These are phyloP conservation scores for Eristalis pertinax DNA, from an alignment of 2,888 invertebrate genomes.

Conservation along the genomic window DNA sequence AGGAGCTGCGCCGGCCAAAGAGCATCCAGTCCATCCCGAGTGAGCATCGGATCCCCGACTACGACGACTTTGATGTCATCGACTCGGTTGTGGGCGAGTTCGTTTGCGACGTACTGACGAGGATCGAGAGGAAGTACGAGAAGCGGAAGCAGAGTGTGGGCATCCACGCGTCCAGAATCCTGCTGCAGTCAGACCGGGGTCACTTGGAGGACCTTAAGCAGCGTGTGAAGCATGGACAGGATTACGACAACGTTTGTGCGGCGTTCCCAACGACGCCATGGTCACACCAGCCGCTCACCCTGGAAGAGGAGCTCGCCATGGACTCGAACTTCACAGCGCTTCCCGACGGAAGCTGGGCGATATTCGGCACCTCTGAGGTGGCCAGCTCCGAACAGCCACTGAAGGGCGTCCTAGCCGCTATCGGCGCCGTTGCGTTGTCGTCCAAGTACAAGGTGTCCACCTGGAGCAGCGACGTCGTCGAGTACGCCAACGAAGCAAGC, in stretches of 20 bases:
- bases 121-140: slow-evolving; percentile 73
- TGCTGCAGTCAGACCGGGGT: slow-evolving; percentile 77
- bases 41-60: slow-evolving; percentile 74
- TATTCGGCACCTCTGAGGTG: slow-evolving; percentile 83
- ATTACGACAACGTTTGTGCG: slow-evolving; percentile 80
- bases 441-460: slow-evolving; percentile 83
- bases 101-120: slow-evolving; percentile 73
- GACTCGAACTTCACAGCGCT: slow-evolving; percentile 84
- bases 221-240: slow-evolving; percentile 76
- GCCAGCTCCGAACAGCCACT: slow-evolving; percentile 76
- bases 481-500: slow-evolving; percentile 83
- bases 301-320: slow-evolving; percentile 83
- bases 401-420: slow-evolving; percentile 75
- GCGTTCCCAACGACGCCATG: slow-evolving; percentile 81
- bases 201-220: slow-evolving; percentile 76
- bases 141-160: slow-evolving; percentile 72
- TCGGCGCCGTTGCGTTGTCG: slow-evolving; percentile 82
- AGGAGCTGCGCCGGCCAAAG: slow-evolving; percentile 73
- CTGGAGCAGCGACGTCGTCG: slow-evolving; percentile 85
- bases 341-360: slow-evolving; percentile 84
- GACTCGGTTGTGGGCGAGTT: slow-evolving; percentile 74
- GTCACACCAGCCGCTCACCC: slow-evolving; percentile 74
- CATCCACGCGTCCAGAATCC: slow-evolving; percentile 76
- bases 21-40: slow-evolving; percentile 78
- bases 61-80: slow-evolving; percentile 75